Evolutionary conservation across 92 coral and sea anemone species (phyloP), one percentile per base, ranked within the genome.

Genomic region (Micromussa lordhowensis): DNA sequence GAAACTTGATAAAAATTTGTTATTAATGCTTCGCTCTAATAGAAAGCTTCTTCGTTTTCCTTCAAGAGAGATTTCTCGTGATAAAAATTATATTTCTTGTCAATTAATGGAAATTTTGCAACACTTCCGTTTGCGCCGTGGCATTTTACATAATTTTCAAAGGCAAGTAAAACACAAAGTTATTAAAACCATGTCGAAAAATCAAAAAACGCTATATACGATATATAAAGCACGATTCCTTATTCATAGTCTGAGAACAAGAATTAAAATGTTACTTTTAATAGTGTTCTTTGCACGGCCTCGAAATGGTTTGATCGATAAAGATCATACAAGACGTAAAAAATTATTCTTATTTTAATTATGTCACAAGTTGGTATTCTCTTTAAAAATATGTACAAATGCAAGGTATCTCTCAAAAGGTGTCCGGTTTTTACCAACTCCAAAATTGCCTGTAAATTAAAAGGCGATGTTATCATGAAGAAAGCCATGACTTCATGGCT

Each of bases 51-150:
- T 36, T 35, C 49, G 53, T 34, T 34, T 19, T 7, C 49, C 78
- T 38, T 73, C 49, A 7, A 73, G 78, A 49, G 14, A 73, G 78
- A 73, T 73, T 73, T 19, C 53, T 73, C 78, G 1, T 4, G 78
- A 73, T 73, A 73, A 36, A 73, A 19, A 73, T 18, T 73, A 32
- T 73, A 53, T 73, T 73, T 73, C 44, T 73, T 18, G 44, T 73
- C 28, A 36, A 36, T 38, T 21, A 73, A 73, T 19, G 78, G 78
- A 73, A 36, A 73, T 36, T 73, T 73, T 9, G 1, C 4, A 1
- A 73, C 53, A 35, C 26, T 73, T 73, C 78, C 78, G 78, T 14
- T 32, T 17, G 34, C 32, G 26, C 69, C 29, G 44, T 73, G 49
- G 34, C 78, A 73, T 34, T 36, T 73, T 73, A 31, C 76, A 71